Conservation (phyloP, 2,113 vertebrate species). For the Polyodon spathula region DNA sequence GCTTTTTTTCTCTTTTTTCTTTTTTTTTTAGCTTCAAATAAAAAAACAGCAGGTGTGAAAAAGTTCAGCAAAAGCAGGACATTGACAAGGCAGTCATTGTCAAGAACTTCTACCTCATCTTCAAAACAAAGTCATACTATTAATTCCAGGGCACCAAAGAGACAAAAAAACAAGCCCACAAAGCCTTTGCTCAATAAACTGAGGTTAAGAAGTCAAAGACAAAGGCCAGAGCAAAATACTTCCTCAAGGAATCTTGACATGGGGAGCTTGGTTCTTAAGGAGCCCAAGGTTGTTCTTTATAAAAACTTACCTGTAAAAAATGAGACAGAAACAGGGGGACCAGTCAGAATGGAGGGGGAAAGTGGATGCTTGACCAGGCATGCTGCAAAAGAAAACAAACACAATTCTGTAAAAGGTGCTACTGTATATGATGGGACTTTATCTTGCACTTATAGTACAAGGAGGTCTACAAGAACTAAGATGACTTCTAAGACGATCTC, state of each 20-base stretch:
- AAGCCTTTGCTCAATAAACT: slow-evolving; percentile 85
- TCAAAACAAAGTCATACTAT: slow-evolving; percentile 80
- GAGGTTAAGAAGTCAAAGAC: slow-evolving; percentile 74
- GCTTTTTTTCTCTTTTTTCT: slow-evolving; percentile 12
- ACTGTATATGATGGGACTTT: slow-evolving; percentile 50
- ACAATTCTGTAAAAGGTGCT: slow-evolving; percentile 55
- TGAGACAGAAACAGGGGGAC: slow-evolving; percentile 62
- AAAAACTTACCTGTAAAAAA: slow-evolving; percentile 75
- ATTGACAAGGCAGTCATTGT: slow-evolving; percentile 68
- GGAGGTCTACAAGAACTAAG: slow-evolving; percentile 78
- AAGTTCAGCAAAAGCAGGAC: slow-evolving; percentile 80
- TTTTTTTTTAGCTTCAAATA: slow-evolving; percentile 66
- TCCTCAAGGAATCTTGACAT: slow-evolving; percentile 65
- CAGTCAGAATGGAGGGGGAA: slow-evolving; percentile 44
- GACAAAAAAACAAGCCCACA: slow-evolving; percentile 74
- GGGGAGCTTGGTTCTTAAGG: slow-evolving; percentile 74
- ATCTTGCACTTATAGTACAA: slow-evolving; percentile 72
- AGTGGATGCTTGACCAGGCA: slow-evolving; percentile 76
- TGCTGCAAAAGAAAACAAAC: slow-evolving; percentile 69
- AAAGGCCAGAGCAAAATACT: slow-evolving; percentile 66
- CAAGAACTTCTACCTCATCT: slow-evolving; percentile 87
- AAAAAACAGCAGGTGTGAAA: slow-evolving; percentile 74
- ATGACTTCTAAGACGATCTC: slow-evolving; percentile 55
- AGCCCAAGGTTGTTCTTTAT: slow-evolving; percentile 79
- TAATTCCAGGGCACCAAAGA: slow-evolving; percentile 99